A percentile compares a stretch with the other conserved stretches of the same genome.
Evolutionary conservation across 2,797 vertebrate species (phyloP).

Genomic region (Philypnodon macrostomus): DNA sequence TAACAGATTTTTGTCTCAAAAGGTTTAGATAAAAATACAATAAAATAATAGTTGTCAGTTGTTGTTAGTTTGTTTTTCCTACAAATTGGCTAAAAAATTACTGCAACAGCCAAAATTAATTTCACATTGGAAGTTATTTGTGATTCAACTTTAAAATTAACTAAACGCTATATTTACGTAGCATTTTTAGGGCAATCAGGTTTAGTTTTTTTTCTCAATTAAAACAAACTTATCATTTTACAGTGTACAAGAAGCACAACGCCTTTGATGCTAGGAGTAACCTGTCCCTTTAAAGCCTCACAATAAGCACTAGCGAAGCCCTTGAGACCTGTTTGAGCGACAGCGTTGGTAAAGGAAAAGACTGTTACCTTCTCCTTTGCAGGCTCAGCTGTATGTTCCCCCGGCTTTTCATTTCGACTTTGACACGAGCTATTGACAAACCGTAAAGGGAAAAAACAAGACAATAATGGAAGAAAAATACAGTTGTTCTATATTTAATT

Average conservation of each 20-base stretch:
- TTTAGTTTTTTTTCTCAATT: too few species aligned
- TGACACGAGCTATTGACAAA: slow-evolving; percentile 41
- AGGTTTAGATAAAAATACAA: too few species aligned
- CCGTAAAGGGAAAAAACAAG: slow-evolving; percentile 34
- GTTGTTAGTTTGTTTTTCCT: too few species aligned
- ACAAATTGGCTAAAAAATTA: too few species aligned
- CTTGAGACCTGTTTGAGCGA: slow-evolving; percentile 54
- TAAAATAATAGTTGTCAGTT: too few species aligned
- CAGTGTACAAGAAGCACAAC: slow-evolving; percentile 32
- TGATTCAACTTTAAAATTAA: too few species aligned
- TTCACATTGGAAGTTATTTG: too few species aligned
- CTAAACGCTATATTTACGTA: too few species aligned
- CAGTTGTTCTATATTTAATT: slow-evolving; percentile 28
- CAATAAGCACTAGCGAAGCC: slow-evolving; percentile 51
- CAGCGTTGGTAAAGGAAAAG: slow-evolving; percentile 41
- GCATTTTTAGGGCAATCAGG: too few species aligned
- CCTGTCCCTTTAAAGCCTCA: slow-evolving; percentile 46
- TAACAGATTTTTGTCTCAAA: too few species aligned
- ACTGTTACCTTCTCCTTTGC: slow-evolving; percentile 44
- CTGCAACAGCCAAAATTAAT: too few species aligned
- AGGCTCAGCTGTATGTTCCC: slow-evolving; percentile 54
- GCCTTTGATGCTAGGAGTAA: slow-evolving; percentile 53
- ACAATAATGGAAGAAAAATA: slow-evolving; percentile 4
- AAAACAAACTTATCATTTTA: too few species aligned
- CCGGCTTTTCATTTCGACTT: slow-evolving; percentile 44